Conservation (phyloP, 2,797 vertebrate species). For the Catostomus latipinnis region DNA sequence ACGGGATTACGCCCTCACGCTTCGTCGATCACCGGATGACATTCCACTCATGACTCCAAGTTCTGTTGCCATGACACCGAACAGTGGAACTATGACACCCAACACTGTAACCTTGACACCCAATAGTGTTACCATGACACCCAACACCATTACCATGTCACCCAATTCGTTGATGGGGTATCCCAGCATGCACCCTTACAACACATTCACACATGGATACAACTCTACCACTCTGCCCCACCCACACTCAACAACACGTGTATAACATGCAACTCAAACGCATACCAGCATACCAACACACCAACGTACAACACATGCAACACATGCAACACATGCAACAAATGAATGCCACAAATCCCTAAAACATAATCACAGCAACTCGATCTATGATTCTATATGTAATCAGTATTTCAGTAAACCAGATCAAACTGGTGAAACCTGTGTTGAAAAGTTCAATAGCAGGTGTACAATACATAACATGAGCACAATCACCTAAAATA, state of each 20-base stretch:
- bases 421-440: conserved; percentile 18
- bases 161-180: conserved; percentile 97
- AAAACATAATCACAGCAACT: background rate
- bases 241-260: conserved; percentile 97
- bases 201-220: conserved; percentile 94
- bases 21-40: conserved; percentile 94
- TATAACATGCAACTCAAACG: conserved; percentile 77
- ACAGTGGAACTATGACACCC: conserved; percentile 97
- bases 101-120: conserved; percentile 98
- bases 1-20: conserved; percentile 89
- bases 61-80: conserved; percentile 97
- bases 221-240: conserved; percentile 94
- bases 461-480: conserved; percentile 38
- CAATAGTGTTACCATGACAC: conserved; percentile 90
- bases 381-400: background rate
- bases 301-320: background rate
- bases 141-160: conserved; percentile 98
- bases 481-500: conserved; percentile 38
- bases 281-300: conserved; percentile 12
- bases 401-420: background rate
- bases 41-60: conserved; percentile 93
- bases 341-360: background rate
- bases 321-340: background rate
- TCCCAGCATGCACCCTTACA: conserved; percentile 97
- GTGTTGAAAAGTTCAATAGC: conserved; percentile 22